These are phyloP conservation scores for Phaedon cochleariae DNA, from an alignment of 2,888 invertebrate species.

Conservation along the genomic window DNA sequence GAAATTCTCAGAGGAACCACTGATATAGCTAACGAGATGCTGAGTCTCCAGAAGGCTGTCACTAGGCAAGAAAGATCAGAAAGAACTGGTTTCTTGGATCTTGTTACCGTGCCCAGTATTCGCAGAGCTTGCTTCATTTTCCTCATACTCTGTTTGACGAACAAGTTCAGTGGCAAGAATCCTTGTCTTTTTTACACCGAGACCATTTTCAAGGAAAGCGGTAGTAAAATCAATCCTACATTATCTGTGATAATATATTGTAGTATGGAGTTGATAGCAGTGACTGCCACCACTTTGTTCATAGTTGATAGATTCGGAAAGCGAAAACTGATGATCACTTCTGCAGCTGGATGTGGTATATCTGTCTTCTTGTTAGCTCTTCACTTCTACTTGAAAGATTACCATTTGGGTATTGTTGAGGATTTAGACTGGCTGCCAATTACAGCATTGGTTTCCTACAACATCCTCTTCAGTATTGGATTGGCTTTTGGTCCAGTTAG, in stretches of 20 bases:
- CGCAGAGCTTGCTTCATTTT: conserved; percentile 70
- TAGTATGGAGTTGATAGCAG: conserved; percentile 67
- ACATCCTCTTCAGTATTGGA: conserved; percentile 64
- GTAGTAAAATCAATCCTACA: conserved; percentile 63
- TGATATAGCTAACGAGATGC: conserved; percentile 64
- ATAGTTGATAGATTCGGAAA: conserved; percentile 73
- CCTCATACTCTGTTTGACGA: conserved; percentile 68
- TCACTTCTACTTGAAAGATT: conserved; percentile 62
- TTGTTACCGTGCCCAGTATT: conserved; percentile 67
- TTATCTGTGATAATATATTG: conserved; percentile 69
- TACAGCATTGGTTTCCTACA: conserved; percentile 62
- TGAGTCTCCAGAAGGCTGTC: conserved; percentile 53
- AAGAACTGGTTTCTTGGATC: conserved; percentile 64
- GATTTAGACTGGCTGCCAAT: conserved; percentile 64
- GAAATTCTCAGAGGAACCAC: conserved; percentile 67
- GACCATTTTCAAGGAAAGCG: conserved; percentile 67
- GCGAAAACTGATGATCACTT: conserved; percentile 69
- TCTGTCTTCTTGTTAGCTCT: conserved; percentile 59
- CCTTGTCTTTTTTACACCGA: conserved; percentile 71
- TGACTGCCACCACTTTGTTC: conserved; percentile 62
- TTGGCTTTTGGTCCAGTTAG: conserved; percentile 65
- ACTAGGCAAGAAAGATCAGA: conserved; percentile 59
- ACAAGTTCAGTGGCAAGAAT: conserved; percentile 73
- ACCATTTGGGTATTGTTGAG: conserved; percentile 48
- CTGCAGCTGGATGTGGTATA: conserved; percentile 61